Percentiles rank a stretch among this genome's conserved stretches.
Evolutionary conservation across 2,888 invertebrate genomes (phyloP).

Genomic region (Drosophila nigricruria): DNA sequence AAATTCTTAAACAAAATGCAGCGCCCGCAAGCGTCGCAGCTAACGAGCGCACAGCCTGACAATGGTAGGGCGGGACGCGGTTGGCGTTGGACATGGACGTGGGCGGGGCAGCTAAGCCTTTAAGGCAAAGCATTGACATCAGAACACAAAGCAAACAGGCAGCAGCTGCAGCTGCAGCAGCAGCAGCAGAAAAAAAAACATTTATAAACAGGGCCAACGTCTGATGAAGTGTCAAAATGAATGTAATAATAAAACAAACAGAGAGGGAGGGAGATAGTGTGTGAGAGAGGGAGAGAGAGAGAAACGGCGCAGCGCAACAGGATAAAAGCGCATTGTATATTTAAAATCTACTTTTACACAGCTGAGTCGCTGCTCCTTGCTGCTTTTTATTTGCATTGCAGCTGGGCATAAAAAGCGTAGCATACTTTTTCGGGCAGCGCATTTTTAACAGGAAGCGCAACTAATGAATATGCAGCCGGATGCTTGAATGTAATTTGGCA

Average conservation of each 20-base stretch:
- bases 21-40: conserved; percentile 65
- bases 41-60: conserved; percentile 66
- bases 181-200: conserved; percentile 29
- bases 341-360: conserved; percentile 55
- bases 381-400: conserved; percentile 37
- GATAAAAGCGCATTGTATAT: conserved; percentile 51
- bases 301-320: conserved; percentile 26
- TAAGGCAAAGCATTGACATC: conserved; percentile 84
- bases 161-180: conserved; percentile 36
- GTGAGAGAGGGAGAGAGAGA: conserved; percentile 3
- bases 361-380: conserved; percentile 55
- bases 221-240: conserved; percentile 82
- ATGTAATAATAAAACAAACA: conserved; percentile 77
- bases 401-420: conserved; percentile 19
- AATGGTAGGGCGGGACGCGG: conserved; percentile 38
- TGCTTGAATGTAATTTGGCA: conserved; percentile 20
- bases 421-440: conserved; percentile 26
- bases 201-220: conserved; percentile 74
- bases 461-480: conserved; percentile 56
- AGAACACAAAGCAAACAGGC: conserved; percentile 58
- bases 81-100: conserved; percentile 15
- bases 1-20: conserved; percentile 77
- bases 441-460: conserved; percentile 23
- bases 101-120: conserved; percentile 59
- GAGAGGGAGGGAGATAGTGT: conserved; percentile 6